Evolutionary conservation across 2,113 vertebrate genomes (phyloP), one percentile per base, ranked within the genome.

Genomic region (Lophius piscatorius): DNA sequence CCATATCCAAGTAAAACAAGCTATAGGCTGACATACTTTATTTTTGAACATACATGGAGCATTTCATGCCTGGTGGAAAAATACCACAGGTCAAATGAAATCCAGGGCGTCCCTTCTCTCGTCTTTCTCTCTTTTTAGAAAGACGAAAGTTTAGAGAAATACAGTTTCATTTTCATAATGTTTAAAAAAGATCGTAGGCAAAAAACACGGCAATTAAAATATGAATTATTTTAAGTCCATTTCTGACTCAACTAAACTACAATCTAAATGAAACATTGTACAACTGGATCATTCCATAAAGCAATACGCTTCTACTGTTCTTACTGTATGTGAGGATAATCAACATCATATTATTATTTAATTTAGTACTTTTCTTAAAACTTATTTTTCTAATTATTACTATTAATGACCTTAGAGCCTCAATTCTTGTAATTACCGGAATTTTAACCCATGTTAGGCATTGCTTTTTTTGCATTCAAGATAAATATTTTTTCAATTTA

Each of bases 1-100:
- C 34, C 22, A 17, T 33, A 76, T 88, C 78, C 84, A 82, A 88
- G 74, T 70, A 83, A 82, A 86, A 90, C 78, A 85, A 85, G 61
- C 76, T 0, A 56, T 60, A 63, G 35, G 44, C 54, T 76, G 81
- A 64, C 70, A 79, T 42, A 64, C 61, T 78, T 82, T 86, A 80
- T 90, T 84, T 87, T 83, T 54, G 69, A 84, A 87, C 76, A 77
- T 74, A 13, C 71, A 62, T 68, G 59, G 61, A 83, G 83, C 66
- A 81, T 76, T 58, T 47, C 21, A 57, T 49, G 49, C 42, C 21
- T 31, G 4, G 46, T 83, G 74, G 68, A 85, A 82, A 87, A 82
- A 82, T 73, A 85, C 52, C 58, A 63, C 71, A 51, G 62, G 75
- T 80, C 63, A 81, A 81, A 5, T 12, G 1, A 31, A 31, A 80